Base-by-base conservation (phyloP, 1,140 invertebrate genomes). In the Bombus sylvicola region DNA sequence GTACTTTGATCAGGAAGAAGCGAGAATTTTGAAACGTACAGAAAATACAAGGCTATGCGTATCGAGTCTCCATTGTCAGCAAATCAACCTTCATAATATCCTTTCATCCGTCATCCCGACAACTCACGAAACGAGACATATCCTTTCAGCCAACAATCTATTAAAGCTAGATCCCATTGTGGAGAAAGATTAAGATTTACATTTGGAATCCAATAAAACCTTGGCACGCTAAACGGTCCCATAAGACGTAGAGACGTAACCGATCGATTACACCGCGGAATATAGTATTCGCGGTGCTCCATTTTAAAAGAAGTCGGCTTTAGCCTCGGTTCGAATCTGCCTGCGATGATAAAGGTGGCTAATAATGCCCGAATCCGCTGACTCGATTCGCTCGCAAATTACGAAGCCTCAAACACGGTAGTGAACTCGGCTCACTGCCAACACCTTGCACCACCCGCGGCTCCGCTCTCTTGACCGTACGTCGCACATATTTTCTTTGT, bases 381-480 rank as follows among this genome's bases (percentile, higher is more conserved):
- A 83, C 81, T 76, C 81, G 81, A 47, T 83, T 53, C 47, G 22
- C 47, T 53, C 81, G 72, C 81, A 68, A 83, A 83, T 76, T 83
- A 57, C 66, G 31, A 68, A 76, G 72, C 59, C 57, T 62, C 59
- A 74, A 76, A 83, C 72, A 82, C 71, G 41, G 13, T 28, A 22
- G 72, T 15, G 53, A 41, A 62, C 72, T 83, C 81, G 81, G 81
- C 81, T 64, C 72, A 59, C 41, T 68, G 81, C 81, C 81, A 83
- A 68, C 72, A 18, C 34, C 53, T 83, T 68, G 62, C 68, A 83
- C 41, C 69, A 25, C 22, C 25, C 37, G 34, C 39, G 13, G 12
- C 53, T 18, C 22, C 47, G 1, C 75, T 6, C 28, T 41, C 75
- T 69, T 15, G 15, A 43, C 9, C 9, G 9, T 10, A 28, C 39